Conservation (phyloP, 1,140 invertebrate species). For the Cryptotermes secundus region DNA sequence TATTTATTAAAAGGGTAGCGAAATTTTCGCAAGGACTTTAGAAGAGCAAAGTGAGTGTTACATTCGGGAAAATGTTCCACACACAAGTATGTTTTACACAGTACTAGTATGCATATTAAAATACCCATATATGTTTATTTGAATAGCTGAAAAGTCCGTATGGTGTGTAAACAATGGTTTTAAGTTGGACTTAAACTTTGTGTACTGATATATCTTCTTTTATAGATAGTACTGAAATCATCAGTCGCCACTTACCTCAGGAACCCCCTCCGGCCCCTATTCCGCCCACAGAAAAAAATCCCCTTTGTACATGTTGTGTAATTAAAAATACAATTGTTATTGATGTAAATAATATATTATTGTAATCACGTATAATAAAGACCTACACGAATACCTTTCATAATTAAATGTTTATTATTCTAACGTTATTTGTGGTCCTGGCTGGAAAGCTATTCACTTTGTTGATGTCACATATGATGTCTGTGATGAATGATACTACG, state of each 20-base stretch:
- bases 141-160: neutral
- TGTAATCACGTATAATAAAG: neutral
- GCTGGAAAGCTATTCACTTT: no score
- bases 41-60: no score
- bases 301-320: conserved; percentile 1
- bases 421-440: no score
- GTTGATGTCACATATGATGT: no score
- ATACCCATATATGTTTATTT: no score
- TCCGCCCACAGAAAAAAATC: neutral
- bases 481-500: no score
- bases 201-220: neutral
- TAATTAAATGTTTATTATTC: neutral
- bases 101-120: no score
- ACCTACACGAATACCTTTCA: neutral
- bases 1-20: no score
- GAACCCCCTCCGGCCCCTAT: neutral
- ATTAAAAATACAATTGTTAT: neutral
- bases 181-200: neutral
- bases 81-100: no score
- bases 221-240: neutral
- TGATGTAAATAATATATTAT: neutral
- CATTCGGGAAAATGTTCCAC: no score
- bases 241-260: neutral
- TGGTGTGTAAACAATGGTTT: neutral
- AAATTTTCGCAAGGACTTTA: no score